These are phyloP conservation scores for Procavia capensis DNA, from an alignment of 2,113 vertebrate species.

Conservation along the genomic window DNA sequence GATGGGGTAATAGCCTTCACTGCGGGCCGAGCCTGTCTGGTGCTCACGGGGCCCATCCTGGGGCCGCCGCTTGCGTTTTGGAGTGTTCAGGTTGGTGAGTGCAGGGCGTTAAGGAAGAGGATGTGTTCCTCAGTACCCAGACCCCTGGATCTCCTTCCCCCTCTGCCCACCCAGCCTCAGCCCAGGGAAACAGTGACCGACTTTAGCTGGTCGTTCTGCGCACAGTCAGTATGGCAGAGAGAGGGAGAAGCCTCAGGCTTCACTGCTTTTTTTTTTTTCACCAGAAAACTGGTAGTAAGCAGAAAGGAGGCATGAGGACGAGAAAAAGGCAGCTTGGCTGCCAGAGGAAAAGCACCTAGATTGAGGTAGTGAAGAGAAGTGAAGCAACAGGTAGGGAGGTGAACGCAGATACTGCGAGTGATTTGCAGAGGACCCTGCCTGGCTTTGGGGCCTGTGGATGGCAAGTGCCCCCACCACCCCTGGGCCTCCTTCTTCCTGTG, in stretches of 20 bases:
- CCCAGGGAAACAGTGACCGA: neutral
- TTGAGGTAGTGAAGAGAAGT: neutral
- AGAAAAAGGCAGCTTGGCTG: neutral
- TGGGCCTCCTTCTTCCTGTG: neutral
- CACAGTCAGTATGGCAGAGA: neutral
- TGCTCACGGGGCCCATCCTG: constrained; percentile 91
- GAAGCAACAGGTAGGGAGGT: neutral
- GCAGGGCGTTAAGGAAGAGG: constrained; percentile 88
- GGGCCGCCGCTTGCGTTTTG: constrained; percentile 91
- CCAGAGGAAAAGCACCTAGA: neutral
- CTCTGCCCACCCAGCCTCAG: neutral
- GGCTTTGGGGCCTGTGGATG: fast-evolving
- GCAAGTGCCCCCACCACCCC: neutral
- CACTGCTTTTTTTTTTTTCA: neutral
- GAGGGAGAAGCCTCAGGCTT: neutral
- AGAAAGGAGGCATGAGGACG: neutral
- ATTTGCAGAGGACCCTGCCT: neutral
- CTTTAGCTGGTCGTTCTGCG: neutral
- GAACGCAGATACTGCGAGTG: neutral
- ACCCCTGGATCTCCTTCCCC: neutral
- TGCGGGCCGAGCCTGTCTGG: constrained; percentile 93
- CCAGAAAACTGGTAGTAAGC: neutral
- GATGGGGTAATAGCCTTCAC: constrained; percentile 96
- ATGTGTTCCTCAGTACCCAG: neutral
- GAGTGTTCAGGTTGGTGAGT: constrained; percentile 95